Base-by-base conservation (phyloP, 2,113 vertebrate species). In the Zosterops hypoxanthus region DNA sequence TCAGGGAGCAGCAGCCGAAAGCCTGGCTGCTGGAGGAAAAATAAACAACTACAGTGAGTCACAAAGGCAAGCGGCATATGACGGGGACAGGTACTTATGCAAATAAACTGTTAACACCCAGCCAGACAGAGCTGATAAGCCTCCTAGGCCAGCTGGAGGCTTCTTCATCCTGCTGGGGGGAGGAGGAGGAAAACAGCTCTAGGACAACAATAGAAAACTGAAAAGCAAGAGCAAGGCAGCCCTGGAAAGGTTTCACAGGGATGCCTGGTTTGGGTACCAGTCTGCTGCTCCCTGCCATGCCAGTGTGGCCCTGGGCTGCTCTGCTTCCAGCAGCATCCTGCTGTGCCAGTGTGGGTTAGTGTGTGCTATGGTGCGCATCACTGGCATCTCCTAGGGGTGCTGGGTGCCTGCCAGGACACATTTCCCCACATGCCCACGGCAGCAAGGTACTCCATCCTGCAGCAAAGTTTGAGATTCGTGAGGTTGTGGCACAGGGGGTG, bases 121-220 rank as follows among this genome's bases (percentile, higher is more conserved):
- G 95, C 65, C 95, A 97, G 97, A 94, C 95, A 95, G 94, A 95
- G 94, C 95, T 95, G 96, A 95, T 97, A 97, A 97, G 95, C 96
- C 83, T 97, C 92, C 94, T 49, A 81, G 91, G 91, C 94, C 96
- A 97, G 92, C 94, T 97, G 95, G 95, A 97, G 66, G 89, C 73
- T 94, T 86, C 93, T 95, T 88, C 86, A 85, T 84, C 87, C 91
- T 89, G 56, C 89, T 90, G 49, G 75, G 70, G 81, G 93, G 95
- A 81, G 88, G 82, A 83, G 93, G 81, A 77, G 55, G 61, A 92
- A 44, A 68, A 60, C 4, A 65, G 94, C 82, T 64, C 93, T 53
- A 55, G 55, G 84, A 52, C 76, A 84, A 92, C 92, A 96, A 92
- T 39, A 65, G 72, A 59, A 84, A 92, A 49, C 47, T 4, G 26